Evolutionary conservation across 2,797 vertebrate species (phyloP), one percentile per base, ranked within the genome.

Genomic region (Nyctalus aviator): DNA sequence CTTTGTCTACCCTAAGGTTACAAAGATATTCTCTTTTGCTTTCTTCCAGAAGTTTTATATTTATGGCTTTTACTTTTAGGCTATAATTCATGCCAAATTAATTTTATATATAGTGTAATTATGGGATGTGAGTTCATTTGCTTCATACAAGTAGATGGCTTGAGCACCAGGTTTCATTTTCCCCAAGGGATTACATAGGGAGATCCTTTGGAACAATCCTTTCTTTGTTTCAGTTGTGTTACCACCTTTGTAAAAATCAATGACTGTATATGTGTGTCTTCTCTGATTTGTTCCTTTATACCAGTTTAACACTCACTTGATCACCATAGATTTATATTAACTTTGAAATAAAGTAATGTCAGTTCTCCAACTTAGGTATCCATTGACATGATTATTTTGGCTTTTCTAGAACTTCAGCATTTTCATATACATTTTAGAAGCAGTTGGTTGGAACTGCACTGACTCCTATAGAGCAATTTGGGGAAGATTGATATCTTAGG

Each of bases 401-500:
- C 59, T 91, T 46, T 73, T 44, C 48, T 62, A 41, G 17, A 12
- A 69, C 8, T 12, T 73, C 77, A 27, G n/a, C 15, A 57, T 69
- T 91, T 73, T 53, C 41, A 57, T 68, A 18, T 18, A 68, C 23
- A 64, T 88, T 73, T 88, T 69, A 88, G 44, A 50, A 82, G 37
- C 25, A 64, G 14, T 92, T 86, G 53, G 59, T 3, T 84, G 59
- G 15, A 90, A 59, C 37, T 55, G 21, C 3, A 37, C 0, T 78
- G 69, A 95, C 77, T 82, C 59, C 46, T 91, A 13, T 55, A 84
- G 32, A 55, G 73, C 23, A 77, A 77, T 77, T 72, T 59, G 73
- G 12, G 14, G 6, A 95, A 11, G 88, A 85, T 0, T 78, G 32
- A 44, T 32, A 48, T 53, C 41, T 85, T 78, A 73, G 18, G n/a